Percentiles rank a stretch among this genome's conserved stretches.
Evolutionary conservation across 2,888 invertebrate genomes (phyloP).

Genomic region (Mesochorus sp.): DNA sequence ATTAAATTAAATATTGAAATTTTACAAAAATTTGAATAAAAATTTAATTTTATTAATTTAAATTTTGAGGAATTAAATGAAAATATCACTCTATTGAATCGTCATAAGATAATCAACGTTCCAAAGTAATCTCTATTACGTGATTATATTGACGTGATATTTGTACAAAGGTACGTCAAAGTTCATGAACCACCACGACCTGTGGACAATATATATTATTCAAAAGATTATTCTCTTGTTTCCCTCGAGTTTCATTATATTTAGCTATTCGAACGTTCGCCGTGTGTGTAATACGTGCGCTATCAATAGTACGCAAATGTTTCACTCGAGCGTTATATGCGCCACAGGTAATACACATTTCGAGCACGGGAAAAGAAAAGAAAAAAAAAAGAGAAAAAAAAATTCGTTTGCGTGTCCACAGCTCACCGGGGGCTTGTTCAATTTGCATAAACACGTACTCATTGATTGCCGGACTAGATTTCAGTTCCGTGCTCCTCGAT

Average conservation of each 20-base stretch:
- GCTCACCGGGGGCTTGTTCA: constrained; percentile 75
- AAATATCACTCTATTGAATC: too few species aligned
- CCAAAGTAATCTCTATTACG: not conserved
- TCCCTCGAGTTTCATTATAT: constrained; percentile 5
- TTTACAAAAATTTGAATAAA: too few species aligned
- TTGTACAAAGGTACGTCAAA: not conserved
- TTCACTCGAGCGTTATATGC: constrained; percentile 23
- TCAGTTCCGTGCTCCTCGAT: constrained; percentile 74
- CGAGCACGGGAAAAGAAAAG: constrained; percentile 1
- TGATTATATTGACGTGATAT: not conserved
- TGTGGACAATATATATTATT: not conserved
- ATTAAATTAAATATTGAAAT: too few species aligned
- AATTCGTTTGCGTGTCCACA: constrained; percentile 70
- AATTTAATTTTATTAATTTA: too few species aligned
- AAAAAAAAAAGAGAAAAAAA: constrained; percentile 64
- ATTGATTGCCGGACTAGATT: constrained; percentile 78
- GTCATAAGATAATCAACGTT: not conserved
- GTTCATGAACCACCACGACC: constrained; percentile 18
- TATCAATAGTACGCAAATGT: constrained; percentile 22
- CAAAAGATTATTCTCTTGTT: constrained; percentile 1
- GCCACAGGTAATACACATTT: constrained; percentile 7
- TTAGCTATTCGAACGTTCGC: constrained; percentile 15
- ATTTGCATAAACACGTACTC: constrained; percentile 80
- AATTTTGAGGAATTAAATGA: not conserved
- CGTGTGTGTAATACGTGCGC: constrained; percentile 14